Percentiles rank a stretch among this genome's conserved stretches.
These are phyloP conservation scores for Drosophila tani DNA, from an alignment of 1,140 invertebrate species.

Conservation along the genomic window DNA sequence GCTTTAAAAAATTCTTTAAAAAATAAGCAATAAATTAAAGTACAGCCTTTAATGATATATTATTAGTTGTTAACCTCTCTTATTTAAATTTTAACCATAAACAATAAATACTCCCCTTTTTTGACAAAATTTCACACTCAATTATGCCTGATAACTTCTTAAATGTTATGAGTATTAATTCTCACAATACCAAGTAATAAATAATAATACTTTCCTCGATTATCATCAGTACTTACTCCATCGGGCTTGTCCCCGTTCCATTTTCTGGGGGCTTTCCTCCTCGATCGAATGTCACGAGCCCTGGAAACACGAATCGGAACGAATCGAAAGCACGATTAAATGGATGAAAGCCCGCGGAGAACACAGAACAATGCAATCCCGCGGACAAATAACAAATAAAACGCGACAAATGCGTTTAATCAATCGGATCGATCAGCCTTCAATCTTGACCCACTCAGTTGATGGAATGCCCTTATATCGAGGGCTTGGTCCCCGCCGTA, in stretches of 20 bases:
- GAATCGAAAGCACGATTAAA: constrained; percentile 67
- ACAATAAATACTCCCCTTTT: not conserved
- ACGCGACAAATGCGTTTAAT: constrained; percentile 61
- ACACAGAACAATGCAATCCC: constrained; percentile 42
- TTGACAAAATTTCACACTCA: not conserved
- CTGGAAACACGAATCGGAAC: constrained; percentile 46
- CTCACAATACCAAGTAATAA: not conserved
- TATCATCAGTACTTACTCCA: constrained; percentile 13
- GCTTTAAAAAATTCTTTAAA: not conserved
- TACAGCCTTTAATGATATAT: not conserved
- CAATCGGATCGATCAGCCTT: constrained; percentile 70
- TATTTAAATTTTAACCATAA: not conserved
- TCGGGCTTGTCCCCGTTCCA: constrained; percentile 43
- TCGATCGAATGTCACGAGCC: constrained; percentile 69
- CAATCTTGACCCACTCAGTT: constrained; percentile 73
- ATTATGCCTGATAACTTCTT: not conserved
- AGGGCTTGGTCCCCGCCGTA: constrained; percentile 14
- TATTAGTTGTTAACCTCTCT: no score
- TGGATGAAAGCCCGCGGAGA: constrained; percentile 49
- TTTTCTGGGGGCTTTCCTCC: constrained; percentile 18
- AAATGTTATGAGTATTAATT: not conserved
- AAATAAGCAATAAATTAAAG: not conserved
- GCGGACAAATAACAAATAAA: constrained; percentile 46
- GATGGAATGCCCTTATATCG: constrained; percentile 32
- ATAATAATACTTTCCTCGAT: constrained; percentile 7